These are phyloP conservation scores for Furnarius figulus DNA, from an alignment of 2,113 vertebrate genomes.

Conservation along the genomic window DNA sequence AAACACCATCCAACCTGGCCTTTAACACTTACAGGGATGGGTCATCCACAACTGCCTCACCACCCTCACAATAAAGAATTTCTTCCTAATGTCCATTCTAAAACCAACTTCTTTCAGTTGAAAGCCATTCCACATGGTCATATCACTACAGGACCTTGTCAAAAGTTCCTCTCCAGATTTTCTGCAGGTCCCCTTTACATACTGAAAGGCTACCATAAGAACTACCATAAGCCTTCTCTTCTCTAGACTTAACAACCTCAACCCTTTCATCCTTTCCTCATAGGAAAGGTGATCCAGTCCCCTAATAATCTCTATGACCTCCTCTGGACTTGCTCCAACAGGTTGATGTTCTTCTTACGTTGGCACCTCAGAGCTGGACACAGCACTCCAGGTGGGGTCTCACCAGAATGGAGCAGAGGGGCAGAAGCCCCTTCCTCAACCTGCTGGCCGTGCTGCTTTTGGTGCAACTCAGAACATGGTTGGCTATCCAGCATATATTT, in stretches of 20 bases:
- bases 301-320: rapidly evolving
- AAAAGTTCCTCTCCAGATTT: background rate
- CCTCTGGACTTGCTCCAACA: background rate
- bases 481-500: background rate
- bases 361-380: background rate
- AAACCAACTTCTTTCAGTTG: background rate
- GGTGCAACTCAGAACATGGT: rapidly evolving
- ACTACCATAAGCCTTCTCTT: background rate
- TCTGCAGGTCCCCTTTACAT: background rate
- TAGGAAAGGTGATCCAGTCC: background rate
- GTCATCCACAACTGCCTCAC: background rate
- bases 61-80: background rate
- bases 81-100: background rate
- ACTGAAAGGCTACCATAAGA: background rate
- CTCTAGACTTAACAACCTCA: background rate
- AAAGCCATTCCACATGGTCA: background rate
- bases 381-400: background rate
- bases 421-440: background rate
- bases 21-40: background rate
- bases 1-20: background rate
- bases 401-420: background rate
- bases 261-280: background rate
- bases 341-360: background rate
- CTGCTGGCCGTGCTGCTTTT: background rate
- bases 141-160: background rate